Percentiles rank a stretch among this genome's conserved stretches.
Conservation (phyloP, 2,113 vertebrate genomes). For the Ptilorrhoa leucosticta region DNA sequence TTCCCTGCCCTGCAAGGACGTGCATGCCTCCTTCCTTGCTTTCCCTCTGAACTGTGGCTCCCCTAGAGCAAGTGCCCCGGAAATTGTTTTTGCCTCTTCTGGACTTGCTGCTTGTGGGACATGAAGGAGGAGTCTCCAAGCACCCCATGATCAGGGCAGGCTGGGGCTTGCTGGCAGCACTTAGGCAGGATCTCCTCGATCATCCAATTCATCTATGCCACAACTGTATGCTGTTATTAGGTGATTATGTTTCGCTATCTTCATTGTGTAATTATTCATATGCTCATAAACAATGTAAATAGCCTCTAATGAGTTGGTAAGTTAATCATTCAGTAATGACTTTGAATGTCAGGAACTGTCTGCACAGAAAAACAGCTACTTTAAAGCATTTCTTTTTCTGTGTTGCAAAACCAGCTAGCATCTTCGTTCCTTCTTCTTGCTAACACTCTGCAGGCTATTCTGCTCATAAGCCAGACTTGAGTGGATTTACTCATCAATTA, state of each 20-base stretch:
- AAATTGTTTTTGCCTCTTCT: not conserved
- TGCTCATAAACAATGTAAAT: slow-evolving; percentile 49
- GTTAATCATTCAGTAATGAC: slow-evolving; percentile 28
- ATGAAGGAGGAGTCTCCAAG: not conserved
- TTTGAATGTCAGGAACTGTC: not conserved
- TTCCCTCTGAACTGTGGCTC: not conserved
- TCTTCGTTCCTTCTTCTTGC: not conserved
- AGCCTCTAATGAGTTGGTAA: slow-evolving; percentile 14
- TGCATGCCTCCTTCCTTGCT: not conserved
- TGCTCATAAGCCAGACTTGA: not conserved
- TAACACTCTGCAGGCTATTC: not conserved
- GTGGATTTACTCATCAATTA: not conserved
- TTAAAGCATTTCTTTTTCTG: not conserved
- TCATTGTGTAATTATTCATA: slow-evolving; percentile 53
- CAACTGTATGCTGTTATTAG: slow-evolving; percentile 10
- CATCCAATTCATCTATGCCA: not conserved
- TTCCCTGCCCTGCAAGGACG: not conserved
- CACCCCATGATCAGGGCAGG: not conserved
- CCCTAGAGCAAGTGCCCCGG: not conserved
- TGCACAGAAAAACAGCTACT: not conserved
- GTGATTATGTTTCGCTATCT: slow-evolving; percentile 39
- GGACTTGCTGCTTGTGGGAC: not conserved
- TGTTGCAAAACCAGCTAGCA: not conserved
- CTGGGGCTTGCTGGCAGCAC: not conserved
- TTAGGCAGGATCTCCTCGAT: not conserved